Base-by-base conservation (phyloP, 2,888 invertebrate species). In the Cynaeus angustus region DNA sequence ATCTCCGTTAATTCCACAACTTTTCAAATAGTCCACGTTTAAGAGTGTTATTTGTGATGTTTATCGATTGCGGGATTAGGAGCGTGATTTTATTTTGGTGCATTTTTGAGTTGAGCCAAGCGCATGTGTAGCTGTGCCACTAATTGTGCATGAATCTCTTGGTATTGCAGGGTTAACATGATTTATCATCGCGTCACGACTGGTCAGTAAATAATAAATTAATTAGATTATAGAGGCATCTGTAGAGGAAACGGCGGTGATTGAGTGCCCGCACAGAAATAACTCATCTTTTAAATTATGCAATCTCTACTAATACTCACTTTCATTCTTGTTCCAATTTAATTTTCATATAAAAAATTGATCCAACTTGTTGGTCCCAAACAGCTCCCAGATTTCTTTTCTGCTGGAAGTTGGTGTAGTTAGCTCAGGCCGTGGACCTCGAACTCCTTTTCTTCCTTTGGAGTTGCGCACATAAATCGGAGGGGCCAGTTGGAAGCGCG, bases 401-500 rank as follows among this genome's bases (percentile, higher is more conserved):
- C 56, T 38, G 13, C 56, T 12, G 16, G 9, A n/a, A 41, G 56
- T 56, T 56, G 41, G 21, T 43, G 56, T 56, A 56, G 56, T 38
- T 56, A 41, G 56, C 55, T 55, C 46, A 66, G 66, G 66, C 55
- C 66, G 46, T 56, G 66, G 66, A 66, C 66, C 66, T 66, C 46
- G 12, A 50, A 55, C 45, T 53, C 45, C 55, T 48, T 56, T 56
- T 55, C 55, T 56, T 69, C 56, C 66, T 68, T 43, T 55, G 62
- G 65, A 68, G 66, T 68, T 66, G 67, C 68, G 68, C 68, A 62
- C 64, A 65, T 64, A 55, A 64, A 53, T 53, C 58, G 66, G 56
- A 46, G 70, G 66, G 70, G 66, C 59, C 70, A 59, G 66, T 66
- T 52, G 61, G 64, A 56, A 69, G 59, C 58, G 59, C 59, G 59